A percentile compares a stretch with the other conserved stretches of the same genome.
Evolutionary conservation across 2,888 invertebrate genomes (phyloP).

Genomic region (Chloroclysta siterata): DNA sequence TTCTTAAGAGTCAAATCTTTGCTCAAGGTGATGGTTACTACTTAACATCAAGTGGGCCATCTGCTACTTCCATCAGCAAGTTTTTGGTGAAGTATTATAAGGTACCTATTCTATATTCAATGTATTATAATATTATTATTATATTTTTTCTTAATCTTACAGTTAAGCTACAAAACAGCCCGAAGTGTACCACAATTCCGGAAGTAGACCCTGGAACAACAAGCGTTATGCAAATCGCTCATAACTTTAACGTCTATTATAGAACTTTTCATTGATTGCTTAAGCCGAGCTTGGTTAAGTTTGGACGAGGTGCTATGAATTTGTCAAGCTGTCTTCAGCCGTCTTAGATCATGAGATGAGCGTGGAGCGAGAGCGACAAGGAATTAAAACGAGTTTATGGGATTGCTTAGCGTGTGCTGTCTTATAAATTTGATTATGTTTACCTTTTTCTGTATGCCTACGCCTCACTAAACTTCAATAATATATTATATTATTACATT

Average conservation of each 20-base stretch:
- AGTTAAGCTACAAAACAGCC: slow-evolving; percentile 4
- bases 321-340: slow-evolving; percentile 51
- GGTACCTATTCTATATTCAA: neutral
- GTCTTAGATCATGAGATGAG: neutral
- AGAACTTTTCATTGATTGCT: slow-evolving; percentile 61
- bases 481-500: too few species aligned
- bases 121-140: neutral
- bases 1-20: too few species aligned
- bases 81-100: too few species aligned
- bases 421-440: too few species aligned
- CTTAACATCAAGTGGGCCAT: too few species aligned
- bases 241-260: slow-evolving; percentile 49
- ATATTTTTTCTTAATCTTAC: neutral
- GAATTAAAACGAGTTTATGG: too few species aligned
- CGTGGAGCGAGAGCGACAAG: neutral
- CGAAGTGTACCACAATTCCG: slow-evolving; percentile 8
- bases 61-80: too few species aligned
- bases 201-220: neutral
- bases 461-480: too few species aligned
- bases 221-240: slow-evolving; percentile 46
- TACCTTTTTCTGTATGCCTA: too few species aligned
- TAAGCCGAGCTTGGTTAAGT: slow-evolving; percentile 52
- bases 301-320: slow-evolving; percentile 59
- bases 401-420: too few species aligned
- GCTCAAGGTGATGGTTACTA: too few species aligned